These are phyloP conservation scores for Chloroceryle aenea DNA, from an alignment of 2,113 vertebrate species.

Conservation along the genomic window DNA sequence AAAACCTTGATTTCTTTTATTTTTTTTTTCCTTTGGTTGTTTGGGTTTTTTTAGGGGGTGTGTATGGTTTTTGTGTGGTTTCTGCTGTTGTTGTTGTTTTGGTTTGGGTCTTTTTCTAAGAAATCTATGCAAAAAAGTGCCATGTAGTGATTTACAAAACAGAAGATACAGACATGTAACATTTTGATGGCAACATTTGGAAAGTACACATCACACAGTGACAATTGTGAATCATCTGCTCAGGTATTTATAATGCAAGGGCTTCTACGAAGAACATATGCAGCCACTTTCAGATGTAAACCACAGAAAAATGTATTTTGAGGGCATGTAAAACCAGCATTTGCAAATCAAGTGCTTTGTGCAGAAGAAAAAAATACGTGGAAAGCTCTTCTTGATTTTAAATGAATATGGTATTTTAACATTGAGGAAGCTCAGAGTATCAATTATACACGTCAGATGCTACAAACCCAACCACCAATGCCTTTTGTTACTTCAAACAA, in stretches of 20 bases:
- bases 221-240: not conserved
- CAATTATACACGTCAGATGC: accelerated
- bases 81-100: not conserved
- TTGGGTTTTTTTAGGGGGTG: not conserved
- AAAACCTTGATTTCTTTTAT: too few relatives aligned
- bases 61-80: too few relatives aligned
- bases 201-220: not conserved
- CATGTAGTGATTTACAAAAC: not conserved
- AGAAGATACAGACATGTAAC: not conserved
- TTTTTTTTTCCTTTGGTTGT: too few relatives aligned
- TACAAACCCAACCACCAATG: not conserved
- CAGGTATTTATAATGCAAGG: not conserved
- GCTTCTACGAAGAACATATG: not conserved
- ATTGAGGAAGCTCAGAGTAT: not conserved
- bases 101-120: not conserved
- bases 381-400: not conserved
- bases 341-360: not conserved
- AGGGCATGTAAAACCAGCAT: not conserved
- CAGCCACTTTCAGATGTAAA: not conserved
- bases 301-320: not conserved
- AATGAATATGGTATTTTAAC: not conserved
- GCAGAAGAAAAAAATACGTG: not conserved
- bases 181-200: not conserved
- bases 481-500: not conserved
- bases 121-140: not conserved